Evolutionary conservation across 2,113 vertebrate genomes (phyloP).

Genomic region (Ciconia maguari): DNA sequence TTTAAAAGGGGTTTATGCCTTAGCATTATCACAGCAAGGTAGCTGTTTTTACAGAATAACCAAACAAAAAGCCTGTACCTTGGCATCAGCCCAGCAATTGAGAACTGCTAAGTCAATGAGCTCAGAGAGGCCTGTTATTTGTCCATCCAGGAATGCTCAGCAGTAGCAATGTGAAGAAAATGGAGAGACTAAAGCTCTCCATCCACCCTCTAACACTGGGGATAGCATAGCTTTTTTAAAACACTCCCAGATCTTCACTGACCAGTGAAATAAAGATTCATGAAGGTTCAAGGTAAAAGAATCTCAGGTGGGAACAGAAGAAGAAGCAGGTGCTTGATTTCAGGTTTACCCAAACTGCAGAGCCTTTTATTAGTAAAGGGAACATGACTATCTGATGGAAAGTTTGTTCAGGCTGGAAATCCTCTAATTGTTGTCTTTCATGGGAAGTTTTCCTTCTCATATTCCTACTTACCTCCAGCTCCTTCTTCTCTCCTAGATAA

Average conservation of each 20-base stretch:
- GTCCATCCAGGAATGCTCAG: not conserved
- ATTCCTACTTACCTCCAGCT: not conserved
- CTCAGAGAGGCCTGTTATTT: not conserved
- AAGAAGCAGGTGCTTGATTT: not conserved
- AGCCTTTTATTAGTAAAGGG: not conserved
- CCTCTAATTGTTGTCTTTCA: not conserved
- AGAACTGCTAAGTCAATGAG: not conserved
- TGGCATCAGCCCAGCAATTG: not conserved
- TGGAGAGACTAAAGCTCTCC: not conserved
- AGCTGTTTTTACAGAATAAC: not conserved
- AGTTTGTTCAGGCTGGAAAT: not conserved
- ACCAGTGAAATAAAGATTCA: not conserved
- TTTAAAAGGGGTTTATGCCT: not conserved
- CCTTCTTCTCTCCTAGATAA: not conserved
- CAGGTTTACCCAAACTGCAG: not conserved
- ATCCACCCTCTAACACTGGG: not conserved
- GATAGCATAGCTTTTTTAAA: not conserved
- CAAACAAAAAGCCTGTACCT: not conserved
- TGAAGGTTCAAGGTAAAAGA: not conserved
- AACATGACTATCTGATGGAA: not conserved
- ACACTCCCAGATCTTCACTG: not conserved
- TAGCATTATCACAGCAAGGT: not conserved
- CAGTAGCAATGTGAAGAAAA: not conserved
- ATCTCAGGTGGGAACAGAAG: not conserved
- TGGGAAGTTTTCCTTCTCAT: not conserved